Base-by-base conservation (phyloP, 1,140 invertebrate genomes). In the Macrotrachela quadricornifera region DNA sequence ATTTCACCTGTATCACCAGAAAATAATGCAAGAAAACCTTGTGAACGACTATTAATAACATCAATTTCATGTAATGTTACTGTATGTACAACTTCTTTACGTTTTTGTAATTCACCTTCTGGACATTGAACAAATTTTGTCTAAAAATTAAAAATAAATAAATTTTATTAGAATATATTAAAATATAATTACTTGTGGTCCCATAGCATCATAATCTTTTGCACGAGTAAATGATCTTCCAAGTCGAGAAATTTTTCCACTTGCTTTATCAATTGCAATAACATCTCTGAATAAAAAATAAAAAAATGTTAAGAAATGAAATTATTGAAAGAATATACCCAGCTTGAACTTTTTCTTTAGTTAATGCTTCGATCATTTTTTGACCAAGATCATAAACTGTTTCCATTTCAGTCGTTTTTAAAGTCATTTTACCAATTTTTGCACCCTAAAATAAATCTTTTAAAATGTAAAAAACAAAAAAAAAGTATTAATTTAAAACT, bases 341-440 rank as follows among this genome's bases (percentile, higher is more conserved):
- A 39, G 75, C 73, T 58, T 69, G 64, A 40, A 85, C 79, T 72
- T 94, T 95, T 68, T 97, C 91, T 65, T 95, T 95, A 58, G 87
- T 80, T 41, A 96, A 76, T 53, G 82, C 83, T 67, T 99, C 92
- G 54, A 96, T 92, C 80, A 99, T 96, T 76, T 97, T 99, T 50
- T 82, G 83, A 30, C 92, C 92, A 61, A 97, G 75, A 69, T 99
- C 92, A 69, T 96, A 99, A 55, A 95, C 82, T 0, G 92, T 96
- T 71, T 99, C 92, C 92, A 97, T 99, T 68, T 97, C 92, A 1
- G 90, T 96, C 2, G 91, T 96, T 75, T 97, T 97, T 17, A 97
- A 69, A 0, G 91, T 96, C 2, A 99, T 70, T 64, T 95, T 90
- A 1, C 90, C 77, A 50, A 76, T 69, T 73, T 94, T 86, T 0